These are phyloP conservation scores for Protobothrops flavoviridis DNA, from an alignment of 2,113 vertebrate species.

Conservation along the genomic window DNA sequence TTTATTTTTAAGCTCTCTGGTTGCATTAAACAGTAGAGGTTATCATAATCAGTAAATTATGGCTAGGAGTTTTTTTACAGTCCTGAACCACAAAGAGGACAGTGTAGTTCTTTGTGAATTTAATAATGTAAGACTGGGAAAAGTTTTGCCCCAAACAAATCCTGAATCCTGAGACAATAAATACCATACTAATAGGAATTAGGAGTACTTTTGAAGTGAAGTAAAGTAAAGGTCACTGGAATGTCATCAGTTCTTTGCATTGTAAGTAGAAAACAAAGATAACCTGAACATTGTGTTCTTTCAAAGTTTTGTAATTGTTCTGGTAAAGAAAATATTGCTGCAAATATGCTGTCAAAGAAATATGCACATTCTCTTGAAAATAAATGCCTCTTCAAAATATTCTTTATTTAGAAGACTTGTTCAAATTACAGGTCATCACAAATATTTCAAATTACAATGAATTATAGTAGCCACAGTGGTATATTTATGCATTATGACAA, in stretches of 20 bases:
- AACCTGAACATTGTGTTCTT: not conserved
- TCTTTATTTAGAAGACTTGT: not conserved
- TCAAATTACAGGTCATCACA: not conserved
- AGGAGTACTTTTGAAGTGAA: not conserved
- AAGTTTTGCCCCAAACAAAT: not conserved
- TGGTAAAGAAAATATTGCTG: not conserved
- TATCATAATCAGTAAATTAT: not conserved
- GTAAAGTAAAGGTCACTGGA: slow-evolving; percentile 9
- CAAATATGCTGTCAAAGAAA: not conserved
- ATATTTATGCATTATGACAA: not conserved
- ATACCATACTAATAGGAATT: not conserved
- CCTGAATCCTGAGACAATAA: not conserved
- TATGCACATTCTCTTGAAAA: not conserved
- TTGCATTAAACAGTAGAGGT: not conserved
- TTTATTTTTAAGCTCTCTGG: not conserved
- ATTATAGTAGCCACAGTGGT: not conserved
- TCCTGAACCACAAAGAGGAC: not conserved
- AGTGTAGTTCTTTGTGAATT: not conserved
- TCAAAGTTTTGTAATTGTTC: not conserved
- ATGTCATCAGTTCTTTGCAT: not conserved
- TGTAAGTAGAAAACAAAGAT: not conserved
- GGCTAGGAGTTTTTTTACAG: not conserved
- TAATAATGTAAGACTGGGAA: not conserved
- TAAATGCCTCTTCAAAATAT: not conserved
- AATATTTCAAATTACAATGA: not conserved